Evolutionary conservation across 2,113 vertebrate genomes (phyloP).

Genomic region (Etheostoma cragini): DNA sequence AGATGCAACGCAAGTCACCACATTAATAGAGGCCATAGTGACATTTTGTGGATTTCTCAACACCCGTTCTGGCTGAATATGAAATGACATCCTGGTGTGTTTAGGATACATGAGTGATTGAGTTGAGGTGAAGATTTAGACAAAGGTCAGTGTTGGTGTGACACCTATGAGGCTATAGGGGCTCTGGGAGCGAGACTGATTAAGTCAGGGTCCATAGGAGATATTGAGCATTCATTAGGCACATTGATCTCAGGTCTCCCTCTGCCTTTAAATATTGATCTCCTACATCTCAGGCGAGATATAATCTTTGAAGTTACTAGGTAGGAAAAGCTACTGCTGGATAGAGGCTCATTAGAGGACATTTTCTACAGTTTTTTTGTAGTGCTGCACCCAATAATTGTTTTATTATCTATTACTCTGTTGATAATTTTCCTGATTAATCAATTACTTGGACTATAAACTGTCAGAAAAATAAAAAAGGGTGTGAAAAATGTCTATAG

Average conservation of each 20-base stretch:
- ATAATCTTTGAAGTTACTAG: constrained; percentile 8
- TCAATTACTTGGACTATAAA: no score
- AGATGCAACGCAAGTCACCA: not conserved
- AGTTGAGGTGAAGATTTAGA: constrained; percentile 18
- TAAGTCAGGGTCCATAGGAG: constrained; percentile 48
- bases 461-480: no score
- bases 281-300: constrained; percentile 9
- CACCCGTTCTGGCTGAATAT: not conserved
- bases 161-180: not conserved
- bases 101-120: not conserved
- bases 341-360: not conserved
- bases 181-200: constrained; percentile 39
- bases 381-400: no score
- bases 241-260: constrained; percentile 26
- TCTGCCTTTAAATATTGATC: constrained; percentile 55
- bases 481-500: no score
- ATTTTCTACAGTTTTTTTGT: not conserved
- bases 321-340: constrained; percentile 14
- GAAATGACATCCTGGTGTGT: not conserved
- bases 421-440: no score
- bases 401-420: no score
- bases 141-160: not conserved
- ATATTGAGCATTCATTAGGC: constrained; percentile 50
- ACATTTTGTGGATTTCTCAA: not conserved
- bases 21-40: not conserved